Base-by-base conservation (phyloP, 2,797 vertebrate genomes). In the Orientallactaga sibirica region DNA sequence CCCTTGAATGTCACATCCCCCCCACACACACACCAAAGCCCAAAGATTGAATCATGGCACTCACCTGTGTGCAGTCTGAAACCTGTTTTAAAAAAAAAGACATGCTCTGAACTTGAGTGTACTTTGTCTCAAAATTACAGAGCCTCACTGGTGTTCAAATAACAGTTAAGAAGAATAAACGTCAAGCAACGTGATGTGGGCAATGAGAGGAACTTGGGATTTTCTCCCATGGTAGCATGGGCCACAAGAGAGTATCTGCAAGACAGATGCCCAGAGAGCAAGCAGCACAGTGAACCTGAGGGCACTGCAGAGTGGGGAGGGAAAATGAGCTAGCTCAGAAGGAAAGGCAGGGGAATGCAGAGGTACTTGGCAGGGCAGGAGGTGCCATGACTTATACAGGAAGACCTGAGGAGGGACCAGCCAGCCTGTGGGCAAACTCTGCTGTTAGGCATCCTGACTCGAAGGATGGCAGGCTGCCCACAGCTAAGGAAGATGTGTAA, bases 121-220 rank as follows among this genome's bases (percentile, higher is more conserved):
- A 52, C 87, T 91, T 55, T 25, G 62, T 73, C 82, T 86, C 78
- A 66, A 81, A 88, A 82, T 90, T 66, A 93, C 80, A 95, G 67
- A 79, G 86, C 24, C 79, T 58, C 0, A 0, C 83, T 80, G 58
- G 24, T 55, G 48, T 77, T 62, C 68, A 90, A 89, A 84, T 89
- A 81, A 88, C 2, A 83, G 27, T 43, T 71, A 77, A 2, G 37
- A 76, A 86, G 55, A 92, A 79, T 64, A 94, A 79, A 70, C 29
- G 18, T 66, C n/a, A 61, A 87, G 77, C 37, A 70, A 73, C 74
- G 91, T 2, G 41, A 58, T 58, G 55, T 73, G 43, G 58, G 58
- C 52, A 19, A 22, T 10, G 74, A 67, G 58, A 52, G 68, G 58
- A 91, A 81, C 79, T 64, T 41, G 29, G n/a, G 43, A 3, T 75